A percentile compares a stretch with the other conserved stretches of the same genome.
These are phyloP conservation scores for Geococcyx californianus DNA, from an alignment of 2,113 vertebrate species.

Conservation along the genomic window DNA sequence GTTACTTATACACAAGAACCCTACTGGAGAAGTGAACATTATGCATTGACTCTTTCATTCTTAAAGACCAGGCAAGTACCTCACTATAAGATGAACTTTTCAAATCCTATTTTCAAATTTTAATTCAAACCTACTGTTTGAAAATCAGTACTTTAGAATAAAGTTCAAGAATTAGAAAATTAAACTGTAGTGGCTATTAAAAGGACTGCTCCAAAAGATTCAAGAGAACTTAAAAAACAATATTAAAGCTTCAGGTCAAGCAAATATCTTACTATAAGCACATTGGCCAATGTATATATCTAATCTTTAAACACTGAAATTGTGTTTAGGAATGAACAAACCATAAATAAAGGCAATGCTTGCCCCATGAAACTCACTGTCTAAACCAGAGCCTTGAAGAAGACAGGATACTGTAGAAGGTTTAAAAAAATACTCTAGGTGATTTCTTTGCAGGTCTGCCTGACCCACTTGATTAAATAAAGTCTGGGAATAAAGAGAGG, in stretches of 20 bases:
- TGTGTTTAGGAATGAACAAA: not conserved
- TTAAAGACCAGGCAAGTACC: not conserved
- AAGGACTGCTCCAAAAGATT: not conserved
- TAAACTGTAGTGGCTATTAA: not conserved
- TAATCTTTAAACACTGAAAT: not conserved
- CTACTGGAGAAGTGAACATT: not conserved
- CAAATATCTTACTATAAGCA: not conserved
- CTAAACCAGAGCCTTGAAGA: not conserved
- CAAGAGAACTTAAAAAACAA: not conserved
- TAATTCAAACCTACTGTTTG: not conserved
- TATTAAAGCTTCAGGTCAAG: not conserved
- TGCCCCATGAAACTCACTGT: not conserved
- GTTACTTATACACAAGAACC: not conserved
- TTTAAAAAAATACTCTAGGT: not conserved
- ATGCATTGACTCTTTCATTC: not conserved
- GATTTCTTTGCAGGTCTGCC: not conserved
- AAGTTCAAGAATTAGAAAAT: not conserved
- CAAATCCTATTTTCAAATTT: not conserved
- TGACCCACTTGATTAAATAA: not conserved
- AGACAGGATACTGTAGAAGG: not conserved
- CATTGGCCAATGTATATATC: not conserved
- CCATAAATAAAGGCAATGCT: not conserved
- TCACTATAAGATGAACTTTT: not conserved
- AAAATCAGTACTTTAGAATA: not conserved
- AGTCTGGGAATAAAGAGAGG: not conserved